Base-by-base conservation (phyloP, 2,113 vertebrate genomes). In the Tetrax tetrax region DNA sequence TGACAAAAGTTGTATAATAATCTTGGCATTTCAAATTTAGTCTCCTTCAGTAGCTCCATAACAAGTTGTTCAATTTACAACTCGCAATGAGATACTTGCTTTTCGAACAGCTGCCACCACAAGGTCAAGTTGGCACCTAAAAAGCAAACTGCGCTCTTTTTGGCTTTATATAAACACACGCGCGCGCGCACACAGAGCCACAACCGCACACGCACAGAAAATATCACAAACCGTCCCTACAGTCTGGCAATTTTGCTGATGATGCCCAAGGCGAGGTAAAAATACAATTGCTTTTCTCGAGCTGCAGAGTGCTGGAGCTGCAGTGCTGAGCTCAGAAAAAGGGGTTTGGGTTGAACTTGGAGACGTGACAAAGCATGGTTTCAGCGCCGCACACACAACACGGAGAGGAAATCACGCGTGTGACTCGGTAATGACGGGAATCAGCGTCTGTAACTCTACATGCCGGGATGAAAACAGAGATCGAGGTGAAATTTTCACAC, bases 141-240 rank as follows among this genome's bases (percentile, higher is more conserved):
- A 97, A 95, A 94, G 92, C 92, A 92, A 94, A 92, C 86, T 96
- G 74, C 90, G 94, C 91, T 94, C 59, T 96, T 96, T 97, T 91
- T 59, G 78, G 78, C 89, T 96, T 80, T 94, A 56, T 82, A 82
- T 53, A 96, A 96, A 95, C 75, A 93, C 53, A 33, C 4, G 3
- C 31, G 3, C 37, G 9, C 43, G 33, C 29, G 64, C n/a, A 37
- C 15, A 54, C 7, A 80, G 43, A 57, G n/a, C 68, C 80, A 80
- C 8, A 3, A 88, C 61, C 13, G 12, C 89, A 63, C 77, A 35
- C 12, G 16, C 79, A 71, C 88, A 83, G 79, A 70, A 65, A 96
- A 85, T 69, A 87, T 85, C 96, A 84, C 93, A 72, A 87, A 69
- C 77, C 53, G 57, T 70, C 85, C 86, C 88, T 43, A 35, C 71